phyloP scores from a whole-genome alignment of 2,888 invertebrate genomes.

The Zaprionus bogoriensis region DNA sequence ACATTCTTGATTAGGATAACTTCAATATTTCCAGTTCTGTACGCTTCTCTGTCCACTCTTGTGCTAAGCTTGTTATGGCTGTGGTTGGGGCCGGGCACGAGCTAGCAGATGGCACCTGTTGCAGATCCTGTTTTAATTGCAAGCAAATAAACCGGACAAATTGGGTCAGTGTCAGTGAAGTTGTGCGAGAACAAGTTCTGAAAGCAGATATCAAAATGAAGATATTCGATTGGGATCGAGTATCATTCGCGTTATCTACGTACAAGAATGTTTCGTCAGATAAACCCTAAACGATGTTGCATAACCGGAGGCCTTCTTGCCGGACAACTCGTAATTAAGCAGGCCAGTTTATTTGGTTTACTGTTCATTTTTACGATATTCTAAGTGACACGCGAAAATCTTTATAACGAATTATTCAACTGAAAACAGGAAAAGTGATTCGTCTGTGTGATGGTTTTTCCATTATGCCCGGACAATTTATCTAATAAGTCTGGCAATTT shows the following conservation, averaged over 20 bases:
- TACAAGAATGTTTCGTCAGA: neutral
- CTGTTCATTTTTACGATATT: neutral
- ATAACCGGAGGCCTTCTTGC: neutral
- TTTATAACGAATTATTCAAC: no score
- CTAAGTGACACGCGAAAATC: neutral
- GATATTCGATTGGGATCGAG: neutral
- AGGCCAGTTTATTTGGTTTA: neutral
- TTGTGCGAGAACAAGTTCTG: constrained; percentile 1
- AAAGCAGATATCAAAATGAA: neutral
- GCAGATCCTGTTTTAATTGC: constrained; percentile 9
- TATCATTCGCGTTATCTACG: neutral
- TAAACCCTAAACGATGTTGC: neutral
- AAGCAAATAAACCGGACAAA: constrained; percentile 3
- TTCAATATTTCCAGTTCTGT: neutral
- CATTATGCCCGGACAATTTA: constrained; percentile 1
- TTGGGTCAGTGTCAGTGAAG: constrained; percentile 6
- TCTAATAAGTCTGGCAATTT: constrained; percentile 1
- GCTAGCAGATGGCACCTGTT: neutral
- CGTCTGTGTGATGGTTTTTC: neutral
- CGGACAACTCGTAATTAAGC: neutral
- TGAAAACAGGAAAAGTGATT: neutral
- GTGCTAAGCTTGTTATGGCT: neutral
- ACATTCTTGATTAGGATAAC: neutral
- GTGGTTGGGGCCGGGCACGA: neutral
- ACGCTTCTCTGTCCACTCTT: no score